Evolutionary conservation across 2,113 vertebrate species (phyloP).

Genomic region (Pao palembangensis): DNA sequence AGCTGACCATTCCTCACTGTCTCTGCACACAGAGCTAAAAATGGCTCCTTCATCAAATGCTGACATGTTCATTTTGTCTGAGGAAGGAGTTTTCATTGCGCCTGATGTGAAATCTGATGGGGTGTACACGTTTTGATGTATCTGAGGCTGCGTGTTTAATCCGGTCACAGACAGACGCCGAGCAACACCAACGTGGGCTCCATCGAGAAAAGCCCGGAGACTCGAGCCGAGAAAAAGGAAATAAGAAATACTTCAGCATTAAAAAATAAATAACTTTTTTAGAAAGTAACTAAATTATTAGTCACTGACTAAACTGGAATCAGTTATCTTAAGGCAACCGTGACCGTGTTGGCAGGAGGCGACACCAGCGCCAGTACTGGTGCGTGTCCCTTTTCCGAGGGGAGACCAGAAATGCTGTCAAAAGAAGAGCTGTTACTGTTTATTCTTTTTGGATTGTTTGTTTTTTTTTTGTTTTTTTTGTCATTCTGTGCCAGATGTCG

Average conservation of each 20-base stretch:
- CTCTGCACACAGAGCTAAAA: constrained; percentile 11
- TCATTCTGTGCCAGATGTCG: constrained; percentile 27
- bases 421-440: constrained; percentile 22
- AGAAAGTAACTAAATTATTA: too few relatives aligned
- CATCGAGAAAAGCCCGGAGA: background rate
- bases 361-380: background rate
- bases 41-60: constrained; percentile 22
- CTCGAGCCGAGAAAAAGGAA: background rate
- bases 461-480: background rate
- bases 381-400: constrained; percentile 5
- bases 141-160: constrained; percentile 42
- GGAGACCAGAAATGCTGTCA: constrained; percentile 1
- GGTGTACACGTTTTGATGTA: constrained; percentile 42
- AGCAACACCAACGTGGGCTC: background rate
- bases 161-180: constrained; percentile 13
- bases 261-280: too few relatives aligned
- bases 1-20: constrained; percentile 2
- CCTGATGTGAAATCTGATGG: constrained; percentile 45
- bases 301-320: too few relatives aligned
- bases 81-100: constrained; percentile 36
- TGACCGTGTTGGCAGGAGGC: background rate
- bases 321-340: background rate
- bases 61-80: constrained; percentile 40
- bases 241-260: too few relatives aligned
- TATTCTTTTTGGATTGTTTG: constrained; percentile 22